A percentile compares a stretch with the other conserved stretches of the same genome.
phyloP scores from a whole-genome alignment of 2,888 invertebrate genomes.

The Leptopterna dolabrata region DNA sequence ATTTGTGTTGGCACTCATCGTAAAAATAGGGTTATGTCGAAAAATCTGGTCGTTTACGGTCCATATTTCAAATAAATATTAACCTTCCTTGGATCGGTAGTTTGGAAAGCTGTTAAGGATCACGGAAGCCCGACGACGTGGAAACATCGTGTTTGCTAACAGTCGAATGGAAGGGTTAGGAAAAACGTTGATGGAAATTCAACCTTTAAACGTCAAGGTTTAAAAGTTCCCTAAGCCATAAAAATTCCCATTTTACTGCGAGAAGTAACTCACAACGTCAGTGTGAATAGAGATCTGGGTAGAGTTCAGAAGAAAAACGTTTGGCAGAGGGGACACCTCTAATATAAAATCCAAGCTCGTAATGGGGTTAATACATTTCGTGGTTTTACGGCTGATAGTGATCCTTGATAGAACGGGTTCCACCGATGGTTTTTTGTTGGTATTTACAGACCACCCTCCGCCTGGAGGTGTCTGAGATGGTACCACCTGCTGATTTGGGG shows the following conservation, averaged over 20 bases:
- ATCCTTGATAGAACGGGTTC: constrained; percentile 1
- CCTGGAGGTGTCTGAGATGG: neutral
- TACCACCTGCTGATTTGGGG: constrained; percentile 14
- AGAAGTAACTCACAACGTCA: neutral
- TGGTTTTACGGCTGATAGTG: constrained; percentile 18
- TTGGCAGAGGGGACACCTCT: neutral
- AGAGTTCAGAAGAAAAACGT: neutral
- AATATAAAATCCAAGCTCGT: neutral
- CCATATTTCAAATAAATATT: neutral
- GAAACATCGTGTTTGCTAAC: neutral
- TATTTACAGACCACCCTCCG: neutral
- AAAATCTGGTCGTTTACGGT: too few species aligned
- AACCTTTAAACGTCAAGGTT: neutral
- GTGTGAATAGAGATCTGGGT: neutral
- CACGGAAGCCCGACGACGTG: neutral
- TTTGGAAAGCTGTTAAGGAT: neutral
- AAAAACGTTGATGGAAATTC: neutral
- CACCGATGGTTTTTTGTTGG: neutral
- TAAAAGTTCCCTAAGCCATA: neutral
- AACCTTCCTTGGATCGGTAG: neutral
- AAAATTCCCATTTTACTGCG: neutral
- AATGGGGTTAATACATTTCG: constrained; percentile 21
- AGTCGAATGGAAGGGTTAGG: neutral
- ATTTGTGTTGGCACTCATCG: too few species aligned
- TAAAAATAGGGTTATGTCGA: too few species aligned